Evolutionary conservation across 2,113 vertebrate species (phyloP), one percentile per base, ranked within the genome.

Genomic region (Tupaia tana): DNA sequence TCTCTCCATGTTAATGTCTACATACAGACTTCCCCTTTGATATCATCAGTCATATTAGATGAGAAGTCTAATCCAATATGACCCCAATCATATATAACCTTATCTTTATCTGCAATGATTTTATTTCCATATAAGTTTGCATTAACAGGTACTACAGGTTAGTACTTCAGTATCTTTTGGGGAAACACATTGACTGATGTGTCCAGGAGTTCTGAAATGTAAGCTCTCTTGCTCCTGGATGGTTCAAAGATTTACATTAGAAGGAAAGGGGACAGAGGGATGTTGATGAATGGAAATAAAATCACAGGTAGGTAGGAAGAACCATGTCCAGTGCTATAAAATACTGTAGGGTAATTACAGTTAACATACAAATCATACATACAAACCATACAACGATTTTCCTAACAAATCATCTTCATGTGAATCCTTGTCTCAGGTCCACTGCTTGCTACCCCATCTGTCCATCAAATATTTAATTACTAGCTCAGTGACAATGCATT

Each of bases 391-490:
- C 61, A 88, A 92, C 58, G 52, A 27, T 43, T 94, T 64, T 71
- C 15, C 2, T 81, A 85, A 34, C 84, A 86, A 54, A 31, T 63
- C 12, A 70, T 11, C 75, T 87, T 80, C 43, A 59, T 19, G 52
- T 89, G 22, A 75, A 67, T 89, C 82, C 64, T 90, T 61, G 56
- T 61, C 27, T 95, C 9, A 61, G 18, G 1, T 90, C n/a, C 75
- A 29, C 12, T 93, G 75, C 64, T 54, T 58, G 56, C 12, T 87
- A 71, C 3, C 15, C 66, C 56, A 67, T 80, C 9, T 74, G 67
- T 85, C 27, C 59, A 69, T 73, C 61, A 78, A 70, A 85, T 84
- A 81, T 73, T 89, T 93, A 88, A 85, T 90, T 93, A 89, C 27
- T 22, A 0, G 75, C 27, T 78, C 70, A 75, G 20, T 90, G 63